These are phyloP conservation scores for Sympetrum striolatum DNA, from an alignment of 2,888 invertebrate species.

Conservation along the genomic window DNA sequence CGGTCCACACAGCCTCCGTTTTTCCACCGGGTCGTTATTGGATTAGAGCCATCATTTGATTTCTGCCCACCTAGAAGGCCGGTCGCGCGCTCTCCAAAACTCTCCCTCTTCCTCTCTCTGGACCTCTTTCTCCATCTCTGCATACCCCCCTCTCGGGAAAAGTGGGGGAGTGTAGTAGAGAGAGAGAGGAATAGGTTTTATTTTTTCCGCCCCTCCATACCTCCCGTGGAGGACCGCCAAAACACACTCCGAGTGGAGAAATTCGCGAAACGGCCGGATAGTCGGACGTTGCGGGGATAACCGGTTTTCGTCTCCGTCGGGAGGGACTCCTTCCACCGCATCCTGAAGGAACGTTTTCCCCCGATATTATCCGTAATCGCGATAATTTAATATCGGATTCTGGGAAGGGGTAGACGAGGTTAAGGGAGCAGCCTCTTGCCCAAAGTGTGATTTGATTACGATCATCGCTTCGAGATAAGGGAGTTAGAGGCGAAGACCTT, in stretches of 20 bases:
- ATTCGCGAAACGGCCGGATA: neutral
- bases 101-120: conserved; percentile 29
- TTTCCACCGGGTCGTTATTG: conserved; percentile 66
- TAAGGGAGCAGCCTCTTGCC: neutral
- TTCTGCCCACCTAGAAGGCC: conserved; percentile 63
- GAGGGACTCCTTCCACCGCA: neutral
- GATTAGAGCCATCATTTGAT: conserved; percentile 81
- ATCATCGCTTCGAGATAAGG: conserved; percentile 30
- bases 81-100: conserved; percentile 54
- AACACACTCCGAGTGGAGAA: neutral
- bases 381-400: conserved; percentile 60
- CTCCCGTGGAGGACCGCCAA: neutral
- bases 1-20: conserved; percentile 39
- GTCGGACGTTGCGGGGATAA: neutral
- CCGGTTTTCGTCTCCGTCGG: neutral
- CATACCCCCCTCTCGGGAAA: neutral
- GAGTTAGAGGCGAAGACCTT: neutral
- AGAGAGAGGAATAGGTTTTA: neutral
- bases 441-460: conserved; percentile 35
- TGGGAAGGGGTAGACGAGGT: neutral
- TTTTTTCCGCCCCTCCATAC: neutral
- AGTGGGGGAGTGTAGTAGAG: neutral
- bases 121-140: neutral
- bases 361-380: conserved; percentile 60
- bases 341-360: conserved; percentile 53